phyloP scores from a whole-genome alignment of 2,797 vertebrate genomes.

The Anguilla marmorata region DNA sequence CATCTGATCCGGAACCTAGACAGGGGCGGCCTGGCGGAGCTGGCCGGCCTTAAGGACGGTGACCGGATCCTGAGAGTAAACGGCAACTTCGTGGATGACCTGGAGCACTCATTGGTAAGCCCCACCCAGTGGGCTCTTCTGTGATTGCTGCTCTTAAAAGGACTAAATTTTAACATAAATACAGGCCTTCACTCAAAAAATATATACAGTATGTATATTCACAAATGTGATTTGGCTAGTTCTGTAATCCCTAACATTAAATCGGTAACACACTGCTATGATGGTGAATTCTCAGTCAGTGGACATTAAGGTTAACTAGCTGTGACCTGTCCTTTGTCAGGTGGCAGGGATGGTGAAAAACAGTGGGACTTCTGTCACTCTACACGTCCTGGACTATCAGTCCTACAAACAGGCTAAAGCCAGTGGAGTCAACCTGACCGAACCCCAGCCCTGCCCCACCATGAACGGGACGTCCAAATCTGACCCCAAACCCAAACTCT shows the following conservation, averaged over 20 bases:
- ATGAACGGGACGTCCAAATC: conserved; percentile 58
- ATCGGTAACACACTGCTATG: not conserved
- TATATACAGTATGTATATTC: not conserved
- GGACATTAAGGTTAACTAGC: not conserved
- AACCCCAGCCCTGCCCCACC: conserved; percentile 51
- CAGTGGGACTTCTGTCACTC: conserved; percentile 73
- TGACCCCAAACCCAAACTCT: conserved; percentile 77
- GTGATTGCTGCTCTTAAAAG: not conserved
- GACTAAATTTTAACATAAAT: not conserved
- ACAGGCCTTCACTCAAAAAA: not conserved
- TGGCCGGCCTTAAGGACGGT: conserved; percentile 88
- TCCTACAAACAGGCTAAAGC: conserved; percentile 79
- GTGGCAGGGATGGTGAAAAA: conserved; percentile 82
- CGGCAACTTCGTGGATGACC: conserved; percentile 79
- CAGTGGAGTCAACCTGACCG: conserved; percentile 68
- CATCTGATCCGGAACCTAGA: conserved; percentile 87
- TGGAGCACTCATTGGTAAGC: conserved; percentile 80
- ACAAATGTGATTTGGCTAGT: not conserved
- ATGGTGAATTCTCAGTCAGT: not conserved
- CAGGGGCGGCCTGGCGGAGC: conserved; percentile 78
- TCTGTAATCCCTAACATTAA: not conserved
- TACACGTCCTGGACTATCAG: conserved; percentile 80
- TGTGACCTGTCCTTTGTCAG: conserved; percentile 60
- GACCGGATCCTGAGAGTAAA: conserved; percentile 89
- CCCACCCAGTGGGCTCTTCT: no score